phyloP scores from a whole-genome alignment of 2,888 invertebrate species.

The Cheilosia variabilis region DNA sequence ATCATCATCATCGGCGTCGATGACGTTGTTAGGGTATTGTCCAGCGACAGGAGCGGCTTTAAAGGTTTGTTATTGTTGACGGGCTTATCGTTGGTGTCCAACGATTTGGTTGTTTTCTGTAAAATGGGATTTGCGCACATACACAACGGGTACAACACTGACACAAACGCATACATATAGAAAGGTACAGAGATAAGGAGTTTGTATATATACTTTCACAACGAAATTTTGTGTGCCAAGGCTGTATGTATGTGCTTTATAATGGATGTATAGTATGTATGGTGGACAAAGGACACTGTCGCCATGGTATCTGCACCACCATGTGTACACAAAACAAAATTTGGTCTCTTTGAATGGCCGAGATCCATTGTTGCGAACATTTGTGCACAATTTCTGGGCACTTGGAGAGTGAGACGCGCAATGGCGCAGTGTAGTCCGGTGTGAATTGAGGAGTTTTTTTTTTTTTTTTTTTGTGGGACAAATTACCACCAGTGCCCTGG shows the following conservation, averaged over 20 bases:
- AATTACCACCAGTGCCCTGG: constrained; percentile 41
- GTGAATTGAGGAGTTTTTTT: not conserved
- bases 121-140: constrained; percentile 73
- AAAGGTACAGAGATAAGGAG: constrained; percentile 16
- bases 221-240: constrained; percentile 60
- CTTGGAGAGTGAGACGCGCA: constrained; percentile 17
- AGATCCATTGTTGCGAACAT: constrained; percentile 56
- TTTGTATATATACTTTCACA: constrained; percentile 12
- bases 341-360: constrained; percentile 33
- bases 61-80: constrained; percentile 83
- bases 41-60: constrained; percentile 82
- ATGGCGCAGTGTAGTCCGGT: constrained; percentile 37
- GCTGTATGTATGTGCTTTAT: constrained; percentile 33
- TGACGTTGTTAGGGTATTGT: constrained; percentile 77
- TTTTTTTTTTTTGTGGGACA: constrained; percentile 3
- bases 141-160: constrained; percentile 44
- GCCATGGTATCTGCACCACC: constrained; percentile 29
- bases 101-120: constrained; percentile 83
- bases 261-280: constrained; percentile 7
- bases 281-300: constrained; percentile 31
- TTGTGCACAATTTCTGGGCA: constrained; percentile 44
- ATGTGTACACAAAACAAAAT: constrained; percentile 1
- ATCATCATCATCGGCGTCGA: constrained; percentile 59
- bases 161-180: constrained; percentile 37
- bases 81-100: constrained; percentile 82